Evolutionary conservation across 2,797 vertebrate genomes (phyloP), one percentile per base, ranked within the genome.

Genomic region (Acanthopagrus latus): DNA sequence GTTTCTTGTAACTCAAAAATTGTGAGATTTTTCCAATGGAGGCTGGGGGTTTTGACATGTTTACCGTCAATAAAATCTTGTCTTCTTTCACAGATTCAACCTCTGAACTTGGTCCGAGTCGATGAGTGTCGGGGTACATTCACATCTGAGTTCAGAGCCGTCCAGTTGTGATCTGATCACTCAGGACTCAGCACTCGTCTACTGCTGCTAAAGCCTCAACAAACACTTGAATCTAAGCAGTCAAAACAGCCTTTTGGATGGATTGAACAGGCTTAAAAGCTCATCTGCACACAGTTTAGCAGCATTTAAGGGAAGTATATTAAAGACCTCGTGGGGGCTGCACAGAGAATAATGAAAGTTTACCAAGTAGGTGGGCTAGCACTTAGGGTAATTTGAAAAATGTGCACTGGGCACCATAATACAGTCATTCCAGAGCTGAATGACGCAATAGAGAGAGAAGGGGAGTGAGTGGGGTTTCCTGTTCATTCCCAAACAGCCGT

Each of bases 401-500:
- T 88, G 83, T 86, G 85, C 86, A 86, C 70, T 71, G 80, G 41
- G 38, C 55, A 72, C 81, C 74, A 81, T 74, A 86, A 85, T 82
- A 83, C 18, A 47, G 71, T 89, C 74, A 79, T 90, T 87, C 76
- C 87, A 81, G 72, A 78, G 87, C 55, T n/a, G 58, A 80, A 82
- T 90, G 88, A 89, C 80, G 79, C 84, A 90, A 88, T 82, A 82
- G 73, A 79, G 77, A 27, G 63, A 23, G 82, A 16, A 80, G 17
- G 56, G 73, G 73, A 47, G 60, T 63, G 72, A 82, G 76, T 29
- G 60, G 88, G 71, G 84, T 83, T 91, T 90, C 86, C 86, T 90
- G 86, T 88, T 59, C 76, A 25, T 86, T 90, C 81, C 90, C 85
- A 82, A 87, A 84, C 77, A 89, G 82, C 72, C 54, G 68, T 29